Percentiles rank a stretch among this genome's conserved stretches.
Conservation (phyloP, 2,113 vertebrate genomes). For the Amblyopsis rosae region DNA sequence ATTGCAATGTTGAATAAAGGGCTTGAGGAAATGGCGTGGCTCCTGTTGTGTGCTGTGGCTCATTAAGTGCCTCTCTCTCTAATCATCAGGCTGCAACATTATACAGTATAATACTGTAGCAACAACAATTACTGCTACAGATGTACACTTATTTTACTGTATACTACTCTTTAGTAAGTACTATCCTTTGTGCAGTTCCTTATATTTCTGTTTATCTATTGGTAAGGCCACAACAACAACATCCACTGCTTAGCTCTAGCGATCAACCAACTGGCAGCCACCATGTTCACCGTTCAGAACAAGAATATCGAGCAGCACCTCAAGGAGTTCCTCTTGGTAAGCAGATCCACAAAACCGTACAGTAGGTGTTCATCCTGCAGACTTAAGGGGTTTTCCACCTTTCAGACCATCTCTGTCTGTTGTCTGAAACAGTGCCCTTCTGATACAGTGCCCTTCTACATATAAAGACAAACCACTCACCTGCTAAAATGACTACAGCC, state of each 20-base stretch:
- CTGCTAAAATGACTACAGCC: too few relatives aligned
- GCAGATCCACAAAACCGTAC: slow-evolving; percentile 27
- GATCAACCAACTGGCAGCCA: slow-evolving; percentile 86
- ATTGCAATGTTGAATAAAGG: slow-evolving; percentile 54
- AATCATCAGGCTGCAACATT: slow-evolving; percentile 12
- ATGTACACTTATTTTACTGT: slow-evolving; percentile 1
- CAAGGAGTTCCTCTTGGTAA: slow-evolving; percentile 90
- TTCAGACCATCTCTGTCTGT: too few relatives aligned
- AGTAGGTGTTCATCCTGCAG: neutral
- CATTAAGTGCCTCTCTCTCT: slow-evolving; percentile 40
- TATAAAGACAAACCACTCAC: too few relatives aligned
- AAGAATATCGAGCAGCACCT: slow-evolving; percentile 91
- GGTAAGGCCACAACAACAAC: slow-evolving; percentile 88
- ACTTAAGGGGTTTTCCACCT: too few relatives aligned
- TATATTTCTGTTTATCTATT: neutral
- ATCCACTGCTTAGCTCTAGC: slow-evolving; percentile 89
- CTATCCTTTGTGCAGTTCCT: neutral
- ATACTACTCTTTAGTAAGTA: neutral
- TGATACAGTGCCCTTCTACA: too few relatives aligned
- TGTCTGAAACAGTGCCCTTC: too few relatives aligned
- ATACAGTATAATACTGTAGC: neutral
- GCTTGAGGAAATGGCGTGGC: slow-evolving; percentile 44
- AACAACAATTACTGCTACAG: slow-evolving; percentile 31
- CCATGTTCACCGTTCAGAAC: slow-evolving; percentile 88
- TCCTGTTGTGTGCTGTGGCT: slow-evolving; percentile 39